Evolutionary conservation across 2,797 vertebrate genomes (phyloP), one percentile per base, ranked within the genome.

Genomic region (Acanthopagrus latus): DNA sequence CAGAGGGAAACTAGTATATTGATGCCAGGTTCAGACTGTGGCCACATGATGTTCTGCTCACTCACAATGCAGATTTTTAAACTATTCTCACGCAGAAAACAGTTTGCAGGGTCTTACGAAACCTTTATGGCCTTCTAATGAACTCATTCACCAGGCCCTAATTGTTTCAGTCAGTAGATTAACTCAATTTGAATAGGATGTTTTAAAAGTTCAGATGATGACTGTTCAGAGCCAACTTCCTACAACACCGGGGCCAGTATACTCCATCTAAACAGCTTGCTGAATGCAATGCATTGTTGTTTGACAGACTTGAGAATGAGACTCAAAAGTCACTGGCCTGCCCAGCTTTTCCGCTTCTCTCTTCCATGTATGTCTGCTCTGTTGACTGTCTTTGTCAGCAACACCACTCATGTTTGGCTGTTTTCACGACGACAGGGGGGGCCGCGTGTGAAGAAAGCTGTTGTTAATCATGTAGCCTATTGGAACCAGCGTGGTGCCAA

Each of bases 1-100:
- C 44, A 66, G 27, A 64, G 20, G 25, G 25, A 52, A 85, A 56
- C 1, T 17, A 54, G 41, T 21, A 14, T 20, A 67, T n/a, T 52
- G 64, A 70, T 54, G 72, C 74, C 75, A 71, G 68, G 77, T 29
- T 74, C 41, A 16, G 62, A 77, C 58, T 80, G 25, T 23, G 66
- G 65, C 74, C 64, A 12, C 79, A 80, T 69, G 64, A 80, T 17
- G 51, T 8, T 20, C 48, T 14, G 3, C 12, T 64, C 55, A 54
- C 7, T 33, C 68, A 64, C 62, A 11, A 29, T 25, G 29, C 21
- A 29, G 6, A 21, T 17, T 52, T 55, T 23, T 14, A n/a, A 27
- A 58, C 55, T n/a, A 56, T 0, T 12, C 20, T 46, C 20, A 13
- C 41, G 71, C 23, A 64, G n/a, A 44, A 23, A 4, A 52, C 12